Conservation (phyloP, 2,113 vertebrate genomes). For the Heterotis niloticus region DNA sequence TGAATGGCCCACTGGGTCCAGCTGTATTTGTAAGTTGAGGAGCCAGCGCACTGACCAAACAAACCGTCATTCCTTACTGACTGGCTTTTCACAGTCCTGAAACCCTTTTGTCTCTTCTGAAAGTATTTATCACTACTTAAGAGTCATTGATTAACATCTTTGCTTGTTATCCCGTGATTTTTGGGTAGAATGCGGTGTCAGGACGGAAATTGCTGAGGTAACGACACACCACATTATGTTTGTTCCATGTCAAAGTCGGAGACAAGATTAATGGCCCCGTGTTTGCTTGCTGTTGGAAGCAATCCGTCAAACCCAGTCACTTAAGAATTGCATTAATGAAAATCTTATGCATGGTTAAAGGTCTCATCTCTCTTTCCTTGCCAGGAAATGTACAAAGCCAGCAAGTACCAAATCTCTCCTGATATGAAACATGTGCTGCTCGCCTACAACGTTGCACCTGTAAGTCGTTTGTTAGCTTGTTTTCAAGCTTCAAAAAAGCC, state of each 20-base stretch:
- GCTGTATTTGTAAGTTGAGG: too few relatives aligned
- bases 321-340: constrained; percentile 52
- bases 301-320: constrained; percentile 52
- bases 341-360: constrained; percentile 45
- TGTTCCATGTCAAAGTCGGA: constrained; percentile 34
- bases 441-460: constrained; percentile 83
- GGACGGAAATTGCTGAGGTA: constrained; percentile 12
- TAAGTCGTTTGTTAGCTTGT: constrained; percentile 66
- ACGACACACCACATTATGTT: constrained; percentile 51
- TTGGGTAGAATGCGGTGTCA: constrained; percentile 23
- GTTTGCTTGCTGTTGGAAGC: constrained; percentile 34
- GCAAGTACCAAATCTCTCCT: constrained; percentile 88
- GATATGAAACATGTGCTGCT: constrained; percentile 88
- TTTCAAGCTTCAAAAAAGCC: constrained; percentile 50
- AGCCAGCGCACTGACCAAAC: too few relatives aligned
- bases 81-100: too few relatives aligned
- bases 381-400: constrained; percentile 86
- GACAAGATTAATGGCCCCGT: constrained; percentile 54
- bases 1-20: too few relatives aligned
- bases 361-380: constrained; percentile 41
- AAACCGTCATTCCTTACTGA: too few relatives aligned
- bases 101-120: neutral
- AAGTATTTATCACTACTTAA: constrained; percentile 11
- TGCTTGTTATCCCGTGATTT: neutral
- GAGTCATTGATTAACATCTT: constrained; percentile 32